Evolutionary conservation across 2,888 invertebrate species (phyloP).

Genomic region (Agrochola lota): DNA sequence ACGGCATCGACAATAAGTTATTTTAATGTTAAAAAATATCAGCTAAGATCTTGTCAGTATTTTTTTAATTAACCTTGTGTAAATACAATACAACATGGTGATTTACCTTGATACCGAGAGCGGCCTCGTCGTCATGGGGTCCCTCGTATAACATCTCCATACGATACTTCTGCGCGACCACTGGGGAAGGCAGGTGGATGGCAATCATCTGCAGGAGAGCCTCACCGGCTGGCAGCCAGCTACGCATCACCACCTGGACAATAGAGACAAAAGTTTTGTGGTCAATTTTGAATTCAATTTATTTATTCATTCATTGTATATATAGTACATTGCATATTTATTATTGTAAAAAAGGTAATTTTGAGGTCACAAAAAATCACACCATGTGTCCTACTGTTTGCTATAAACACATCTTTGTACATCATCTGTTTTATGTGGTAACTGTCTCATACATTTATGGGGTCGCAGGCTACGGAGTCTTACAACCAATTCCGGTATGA

Average conservation of each 20-base stretch:
- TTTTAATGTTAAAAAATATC: background rate
- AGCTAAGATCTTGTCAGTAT: background rate
- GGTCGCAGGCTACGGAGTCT: constrained; percentile 75
- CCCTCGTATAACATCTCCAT: constrained; percentile 99
- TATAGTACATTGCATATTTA: no score
- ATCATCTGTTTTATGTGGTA: background rate
- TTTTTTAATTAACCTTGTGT: background rate
- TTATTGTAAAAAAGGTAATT: no score
- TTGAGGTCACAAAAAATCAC: background rate
- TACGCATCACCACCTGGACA: constrained; percentile 97
- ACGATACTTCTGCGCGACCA: constrained; percentile 99
- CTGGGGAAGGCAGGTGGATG: constrained; percentile 99
- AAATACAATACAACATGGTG: background rate
- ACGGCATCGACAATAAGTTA: no score
- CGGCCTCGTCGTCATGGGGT: constrained; percentile 98
- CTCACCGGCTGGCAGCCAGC: constrained; percentile 99
- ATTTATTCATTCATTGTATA: no score
- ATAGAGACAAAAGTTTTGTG: background rate
- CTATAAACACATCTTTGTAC: background rate
- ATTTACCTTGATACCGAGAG: constrained; percentile 94
- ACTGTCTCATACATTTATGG: constrained; percentile 85
- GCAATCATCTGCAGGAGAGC: constrained; percentile 99
- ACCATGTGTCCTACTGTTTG: background rate
- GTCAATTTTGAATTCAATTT: background rate
- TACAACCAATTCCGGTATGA: constrained; percentile 88